These are phyloP conservation scores for Geococcyx californianus DNA, from an alignment of 2,113 vertebrate genomes.

Conservation along the genomic window DNA sequence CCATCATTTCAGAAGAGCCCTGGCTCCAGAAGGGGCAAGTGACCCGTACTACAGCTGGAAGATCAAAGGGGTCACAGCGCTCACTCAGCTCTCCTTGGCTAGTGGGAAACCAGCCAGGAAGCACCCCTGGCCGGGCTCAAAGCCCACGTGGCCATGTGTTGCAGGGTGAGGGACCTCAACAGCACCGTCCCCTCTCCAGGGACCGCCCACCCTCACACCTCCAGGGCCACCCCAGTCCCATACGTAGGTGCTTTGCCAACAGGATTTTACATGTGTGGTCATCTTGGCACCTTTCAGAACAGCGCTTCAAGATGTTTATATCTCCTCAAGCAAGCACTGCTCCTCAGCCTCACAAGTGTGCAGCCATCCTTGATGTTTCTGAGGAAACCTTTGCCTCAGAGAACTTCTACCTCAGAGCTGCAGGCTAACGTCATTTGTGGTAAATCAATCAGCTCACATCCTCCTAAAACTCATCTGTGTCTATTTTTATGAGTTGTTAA, in stretches of 20 bases:
- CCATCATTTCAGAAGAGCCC: neutral
- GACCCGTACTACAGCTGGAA: too few relatives aligned
- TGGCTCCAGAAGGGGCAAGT: too few relatives aligned
- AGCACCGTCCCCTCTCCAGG: neutral
- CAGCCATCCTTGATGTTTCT: neutral
- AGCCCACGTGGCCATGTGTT: accelerated
- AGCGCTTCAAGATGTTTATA: accelerated
- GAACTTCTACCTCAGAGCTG: neutral
- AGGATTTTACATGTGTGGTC: neutral
- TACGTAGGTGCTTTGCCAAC: accelerated
- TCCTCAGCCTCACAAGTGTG: neutral
- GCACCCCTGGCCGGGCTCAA: neutral
- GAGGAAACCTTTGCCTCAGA: neutral
- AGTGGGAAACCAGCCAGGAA: neutral
- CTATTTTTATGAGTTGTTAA: neutral
- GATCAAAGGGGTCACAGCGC: too few relatives aligned
- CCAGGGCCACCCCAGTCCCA: neutral
- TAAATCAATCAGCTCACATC: neutral
- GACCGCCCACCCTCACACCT: neutral
- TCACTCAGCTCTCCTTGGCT: neutral
- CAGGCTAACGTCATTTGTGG: neutral
- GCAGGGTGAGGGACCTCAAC: neutral
- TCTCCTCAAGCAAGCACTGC: accelerated
- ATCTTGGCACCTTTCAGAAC: neutral
- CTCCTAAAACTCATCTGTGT: neutral